phyloP scores from a whole-genome alignment of 1,140 invertebrate genomes.

The Drosophila carrolli region DNA sequence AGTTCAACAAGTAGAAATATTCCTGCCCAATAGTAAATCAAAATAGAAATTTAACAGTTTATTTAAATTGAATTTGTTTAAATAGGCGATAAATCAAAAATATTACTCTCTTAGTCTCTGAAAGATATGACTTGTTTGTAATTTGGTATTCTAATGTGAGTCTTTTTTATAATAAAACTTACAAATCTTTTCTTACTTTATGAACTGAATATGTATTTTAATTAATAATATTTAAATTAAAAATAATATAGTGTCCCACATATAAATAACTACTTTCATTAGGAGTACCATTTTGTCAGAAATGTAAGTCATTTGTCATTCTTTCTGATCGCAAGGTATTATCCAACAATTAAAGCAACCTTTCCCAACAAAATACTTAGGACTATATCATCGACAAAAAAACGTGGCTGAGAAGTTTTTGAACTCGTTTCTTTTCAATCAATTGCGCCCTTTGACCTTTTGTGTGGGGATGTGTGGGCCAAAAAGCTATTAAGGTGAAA shows the following conservation, averaged over 20 bases:
- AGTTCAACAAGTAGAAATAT: slow-evolving; percentile 3
- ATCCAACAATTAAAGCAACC: slow-evolving; percentile 4
- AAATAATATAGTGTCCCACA: too few relatives aligned
- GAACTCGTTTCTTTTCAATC: slow-evolving; percentile 45
- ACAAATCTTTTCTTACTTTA: neutral
- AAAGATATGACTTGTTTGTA: too few relatives aligned
- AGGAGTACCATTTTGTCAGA: too few relatives aligned
- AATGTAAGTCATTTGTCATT: neutral
- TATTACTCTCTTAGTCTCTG: too few relatives aligned
- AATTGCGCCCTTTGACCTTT: slow-evolving; percentile 34
- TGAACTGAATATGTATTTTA: too few relatives aligned
- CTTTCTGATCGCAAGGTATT: neutral
- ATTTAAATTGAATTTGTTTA: too few relatives aligned
- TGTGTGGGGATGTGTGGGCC: slow-evolving; percentile 1
- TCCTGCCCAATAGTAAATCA: neutral
- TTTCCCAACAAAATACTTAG: neutral
- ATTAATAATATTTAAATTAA: too few relatives aligned
- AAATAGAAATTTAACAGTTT: too few relatives aligned
- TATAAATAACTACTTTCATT: too few relatives aligned
- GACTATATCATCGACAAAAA: neutral
- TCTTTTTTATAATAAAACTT: too few relatives aligned
- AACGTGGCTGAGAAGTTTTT: neutral
- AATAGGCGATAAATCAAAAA: too few relatives aligned
- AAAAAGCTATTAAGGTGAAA: slow-evolving; percentile 47
- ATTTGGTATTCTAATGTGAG: too few relatives aligned